Percentiles rank a stretch among this genome's conserved stretches.
Evolutionary conservation across 53 echinoderm and acorn worm species (phyloP).

Genomic region (Zoroaster sp.): DNA sequence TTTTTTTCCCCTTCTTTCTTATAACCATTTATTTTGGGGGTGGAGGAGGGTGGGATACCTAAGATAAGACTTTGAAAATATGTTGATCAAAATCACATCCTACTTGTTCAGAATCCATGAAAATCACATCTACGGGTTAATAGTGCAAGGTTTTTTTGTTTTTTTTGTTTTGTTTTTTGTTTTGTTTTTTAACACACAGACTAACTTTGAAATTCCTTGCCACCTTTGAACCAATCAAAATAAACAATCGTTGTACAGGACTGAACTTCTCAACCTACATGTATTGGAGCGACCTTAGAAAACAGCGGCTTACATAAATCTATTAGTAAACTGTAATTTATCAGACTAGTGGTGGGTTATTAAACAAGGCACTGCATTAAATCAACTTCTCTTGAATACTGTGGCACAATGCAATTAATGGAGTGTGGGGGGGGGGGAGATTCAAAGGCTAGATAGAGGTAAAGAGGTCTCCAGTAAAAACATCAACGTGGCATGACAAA

Average conservation of each 20-base stretch:
- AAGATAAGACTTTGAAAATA: too few species aligned
- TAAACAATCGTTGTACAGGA: not conserved
- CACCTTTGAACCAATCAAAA: not conserved
- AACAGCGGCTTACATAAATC: not conserved
- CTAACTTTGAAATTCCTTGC: not conserved
- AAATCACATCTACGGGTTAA: not conserved
- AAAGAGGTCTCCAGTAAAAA: too few species aligned
- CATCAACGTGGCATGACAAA: not conserved
- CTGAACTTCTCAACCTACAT: not conserved
- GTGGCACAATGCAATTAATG: not conserved
- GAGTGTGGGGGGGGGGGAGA: not conserved
- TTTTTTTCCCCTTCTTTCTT: not conserved
- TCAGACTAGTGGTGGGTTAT: not conserved
- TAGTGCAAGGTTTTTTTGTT: too few species aligned
- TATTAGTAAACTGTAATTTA: not conserved
- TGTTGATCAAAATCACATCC: too few species aligned
- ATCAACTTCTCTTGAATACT: not conserved
- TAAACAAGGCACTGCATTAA: not conserved
- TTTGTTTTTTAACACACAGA: not conserved
- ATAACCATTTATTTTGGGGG: not conserved
- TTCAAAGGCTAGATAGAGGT: not conserved
- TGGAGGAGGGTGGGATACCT: not conserved
- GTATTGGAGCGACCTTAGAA: not conserved
- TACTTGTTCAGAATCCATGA: not conserved
- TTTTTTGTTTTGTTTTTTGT: too few species aligned